Evolutionary conservation across 2,888 invertebrate species (phyloP).

Genomic region (Drosophila percnosoma): DNA sequence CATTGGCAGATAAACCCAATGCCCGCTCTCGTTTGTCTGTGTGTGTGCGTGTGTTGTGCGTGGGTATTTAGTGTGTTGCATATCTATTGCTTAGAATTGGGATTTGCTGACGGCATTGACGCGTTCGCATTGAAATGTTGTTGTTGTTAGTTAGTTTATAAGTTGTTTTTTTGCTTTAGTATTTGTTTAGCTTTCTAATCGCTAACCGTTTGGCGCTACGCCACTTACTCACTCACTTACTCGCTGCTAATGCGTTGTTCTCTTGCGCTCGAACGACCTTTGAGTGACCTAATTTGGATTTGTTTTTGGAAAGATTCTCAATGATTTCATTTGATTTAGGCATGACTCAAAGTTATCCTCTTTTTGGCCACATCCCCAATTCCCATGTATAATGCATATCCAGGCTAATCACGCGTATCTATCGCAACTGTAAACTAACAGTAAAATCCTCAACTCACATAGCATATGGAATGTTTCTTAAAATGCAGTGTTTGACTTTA

Average conservation of each 20-base stretch:
- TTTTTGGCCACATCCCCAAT: neutral
- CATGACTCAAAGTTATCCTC: neutral
- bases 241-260: constrained; percentile 30
- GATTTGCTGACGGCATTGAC: constrained; percentile 61
- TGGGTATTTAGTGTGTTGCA: constrained; percentile 42
- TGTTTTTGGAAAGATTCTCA: constrained; percentile 21
- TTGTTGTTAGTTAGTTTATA: constrained; percentile 46
- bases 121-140: constrained; percentile 44
- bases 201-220: constrained; percentile 34
- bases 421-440: neutral
- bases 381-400: neutral
- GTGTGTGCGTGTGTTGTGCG: constrained; percentile 20
- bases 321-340: constrained; percentile 6
- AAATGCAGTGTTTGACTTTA: constrained; percentile 12
- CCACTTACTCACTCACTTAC: constrained; percentile 22
- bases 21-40: constrained; percentile 30
- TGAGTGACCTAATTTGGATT: constrained; percentile 58
- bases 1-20: constrained; percentile 70
- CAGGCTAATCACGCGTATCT: neutral
- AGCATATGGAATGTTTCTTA: constrained; percentile 28
- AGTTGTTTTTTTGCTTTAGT: constrained; percentile 24
- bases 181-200: constrained; percentile 59
- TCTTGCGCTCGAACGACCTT: constrained; percentile 49
- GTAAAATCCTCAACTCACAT: neutral
- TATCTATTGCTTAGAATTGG: constrained; percentile 41